Conservation (phyloP, 2,797 vertebrate genomes). For the Rhyacichthys aspro region DNA sequence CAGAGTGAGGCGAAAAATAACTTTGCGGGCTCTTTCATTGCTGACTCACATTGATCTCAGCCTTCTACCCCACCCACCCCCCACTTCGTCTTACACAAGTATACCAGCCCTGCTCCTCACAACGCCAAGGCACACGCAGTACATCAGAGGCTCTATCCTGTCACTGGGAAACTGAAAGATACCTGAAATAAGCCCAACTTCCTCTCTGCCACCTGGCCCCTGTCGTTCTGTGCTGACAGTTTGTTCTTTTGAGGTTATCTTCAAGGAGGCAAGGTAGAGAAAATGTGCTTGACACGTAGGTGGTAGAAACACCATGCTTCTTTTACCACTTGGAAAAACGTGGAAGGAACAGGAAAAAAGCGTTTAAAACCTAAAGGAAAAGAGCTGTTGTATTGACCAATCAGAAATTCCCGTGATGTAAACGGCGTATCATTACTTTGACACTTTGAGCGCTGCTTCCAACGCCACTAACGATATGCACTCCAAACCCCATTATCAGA, state of each 20-base stretch:
- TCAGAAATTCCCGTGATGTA: no score
- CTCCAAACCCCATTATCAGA: constrained; percentile 58
- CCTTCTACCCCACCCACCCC: constrained; percentile 24
- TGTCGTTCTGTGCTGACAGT: constrained; percentile 48
- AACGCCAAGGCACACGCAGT: constrained; percentile 43
- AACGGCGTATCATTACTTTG: no score
- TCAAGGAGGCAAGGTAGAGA: constrained; percentile 60
- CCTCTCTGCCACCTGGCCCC: constrained; percentile 55
- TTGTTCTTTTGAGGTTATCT: constrained; percentile 70
- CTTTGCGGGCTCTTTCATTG: constrained; percentile 50
- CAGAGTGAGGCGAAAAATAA: constrained; percentile 23
- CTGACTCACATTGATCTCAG: constrained; percentile 62
- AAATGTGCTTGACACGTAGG: constrained; percentile 54
- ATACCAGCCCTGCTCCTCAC: constrained; percentile 63
- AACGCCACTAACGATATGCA: constrained; percentile 60
- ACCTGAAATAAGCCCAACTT: constrained; percentile 59
- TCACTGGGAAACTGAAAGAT: constrained; percentile 55
- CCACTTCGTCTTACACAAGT: constrained; percentile 34
- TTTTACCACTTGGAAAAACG: constrained; percentile 13
- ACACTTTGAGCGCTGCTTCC: constrained; percentile 19
- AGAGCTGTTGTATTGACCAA: no score
- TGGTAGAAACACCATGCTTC: constrained; percentile 41
- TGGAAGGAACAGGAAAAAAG: neutral
- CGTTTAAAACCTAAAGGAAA: no score
- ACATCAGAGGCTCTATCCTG: constrained; percentile 57